Percentiles rank a stretch among this genome's conserved stretches.
Evolutionary conservation across 2,797 vertebrate species (phyloP).

Genomic region (Adrianichthys oophorus): DNA sequence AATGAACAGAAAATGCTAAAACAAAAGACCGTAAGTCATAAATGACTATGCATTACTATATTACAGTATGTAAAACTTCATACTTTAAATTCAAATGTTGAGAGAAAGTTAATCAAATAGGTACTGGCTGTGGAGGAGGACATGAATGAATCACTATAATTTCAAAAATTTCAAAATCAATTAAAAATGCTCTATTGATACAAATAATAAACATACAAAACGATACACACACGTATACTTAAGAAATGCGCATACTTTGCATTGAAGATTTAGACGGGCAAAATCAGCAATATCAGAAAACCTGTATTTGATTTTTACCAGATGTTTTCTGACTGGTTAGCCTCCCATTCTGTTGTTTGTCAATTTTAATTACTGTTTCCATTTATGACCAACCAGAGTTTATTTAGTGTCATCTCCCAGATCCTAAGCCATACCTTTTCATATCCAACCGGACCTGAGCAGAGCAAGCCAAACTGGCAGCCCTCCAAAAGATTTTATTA

Average conservation of each 20-base stretch:
- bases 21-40: too few relatives aligned
- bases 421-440: conserved; percentile 20
- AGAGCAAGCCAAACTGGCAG: conserved; percentile 28
- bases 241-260: too few relatives aligned
- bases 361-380: not conserved
- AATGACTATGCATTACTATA: too few relatives aligned
- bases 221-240: not conserved
- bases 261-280: too few relatives aligned
- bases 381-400: conserved; percentile 7
- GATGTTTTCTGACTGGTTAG: not conserved
- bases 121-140: too few relatives aligned
- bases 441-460: conserved; percentile 31
- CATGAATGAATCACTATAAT: too few relatives aligned
- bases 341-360: not conserved
- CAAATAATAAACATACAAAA: not conserved
- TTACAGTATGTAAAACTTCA: too few relatives aligned
- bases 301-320: not conserved
- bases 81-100: too few relatives aligned
- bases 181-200: not conserved
- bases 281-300: too few relatives aligned
- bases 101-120: too few relatives aligned
- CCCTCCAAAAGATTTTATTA: conserved; percentile 41
- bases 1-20: too few relatives aligned
- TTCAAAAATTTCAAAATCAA: not conserved
- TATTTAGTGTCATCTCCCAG: conserved; percentile 21